phyloP scores from a whole-genome alignment of 2,113 vertebrate genomes.

The Zosterops japonicus region DNA sequence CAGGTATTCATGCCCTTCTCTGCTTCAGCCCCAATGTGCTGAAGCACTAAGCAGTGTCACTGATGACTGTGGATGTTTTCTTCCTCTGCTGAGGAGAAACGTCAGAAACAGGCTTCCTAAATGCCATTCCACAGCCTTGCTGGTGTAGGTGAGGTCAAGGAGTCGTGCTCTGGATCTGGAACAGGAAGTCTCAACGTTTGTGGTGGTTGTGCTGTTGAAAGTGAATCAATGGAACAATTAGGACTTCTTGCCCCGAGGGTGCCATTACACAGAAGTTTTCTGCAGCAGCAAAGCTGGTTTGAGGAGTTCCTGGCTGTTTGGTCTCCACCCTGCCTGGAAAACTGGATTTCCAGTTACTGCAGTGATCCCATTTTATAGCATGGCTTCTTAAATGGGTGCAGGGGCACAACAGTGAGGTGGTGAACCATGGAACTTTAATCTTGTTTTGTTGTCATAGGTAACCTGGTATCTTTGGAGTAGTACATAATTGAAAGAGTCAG shows the following conservation, averaged over 20 bases:
- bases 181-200: neutral
- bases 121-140: neutral
- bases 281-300: neutral
- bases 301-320: neutral
- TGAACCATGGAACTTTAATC: neutral
- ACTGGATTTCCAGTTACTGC: neutral
- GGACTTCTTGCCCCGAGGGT: neutral
- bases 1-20: neutral
- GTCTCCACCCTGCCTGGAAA: constrained; percentile 37
- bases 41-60: neutral
- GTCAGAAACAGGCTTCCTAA: neutral
- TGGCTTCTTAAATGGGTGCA: accelerated
- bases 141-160: neutral
- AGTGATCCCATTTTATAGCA: neutral
- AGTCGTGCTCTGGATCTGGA: neutral
- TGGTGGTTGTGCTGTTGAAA: neutral
- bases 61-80: neutral
- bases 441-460: neutral
- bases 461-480: neutral
- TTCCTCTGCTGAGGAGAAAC: neutral
- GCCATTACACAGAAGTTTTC: neutral
- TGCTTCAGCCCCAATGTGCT: accelerated
- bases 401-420: neutral
- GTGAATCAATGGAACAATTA: constrained; percentile 16
- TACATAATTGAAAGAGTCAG: neutral